A percentile compares a stretch with the other conserved stretches of the same genome.
Conservation (phyloP, 2,113 vertebrate genomes). For the Fulica atra region DNA sequence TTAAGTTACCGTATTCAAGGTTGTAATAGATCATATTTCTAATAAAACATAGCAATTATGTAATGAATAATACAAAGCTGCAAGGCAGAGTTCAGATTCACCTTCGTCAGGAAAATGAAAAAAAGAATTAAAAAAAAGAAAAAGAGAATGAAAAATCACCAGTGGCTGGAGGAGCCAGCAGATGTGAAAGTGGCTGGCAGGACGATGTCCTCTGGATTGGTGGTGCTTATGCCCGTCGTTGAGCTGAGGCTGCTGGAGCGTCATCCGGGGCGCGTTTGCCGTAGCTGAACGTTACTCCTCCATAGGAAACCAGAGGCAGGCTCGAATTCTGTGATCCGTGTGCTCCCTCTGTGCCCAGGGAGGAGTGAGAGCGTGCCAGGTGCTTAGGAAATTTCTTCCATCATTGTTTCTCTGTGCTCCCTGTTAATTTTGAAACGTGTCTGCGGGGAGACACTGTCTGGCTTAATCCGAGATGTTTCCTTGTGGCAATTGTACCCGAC, state of each 20-base stretch:
- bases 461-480: conserved; percentile 37
- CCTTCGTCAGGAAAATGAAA: not conserved
- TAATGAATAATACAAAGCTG: conserved; percentile 76
- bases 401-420: conserved; percentile 26
- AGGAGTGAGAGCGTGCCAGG: not conserved
- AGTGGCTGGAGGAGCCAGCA: not conserved
- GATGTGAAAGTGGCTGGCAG: not conserved
- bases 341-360: conserved; percentile 8
- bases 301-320: not conserved
- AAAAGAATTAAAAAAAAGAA: not conserved
- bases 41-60: conserved; percentile 77
- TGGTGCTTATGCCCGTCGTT: not conserved
- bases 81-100: conserved; percentile 34
- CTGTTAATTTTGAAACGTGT: conserved; percentile 30
- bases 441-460: conserved; percentile 45
- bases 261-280: fast-evolving
- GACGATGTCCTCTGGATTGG: not conserved
- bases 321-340: not conserved
- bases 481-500: not conserved
- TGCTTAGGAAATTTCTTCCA: conserved; percentile 45
- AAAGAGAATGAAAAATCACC: not conserved
- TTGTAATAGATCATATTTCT: conserved; percentile 81
- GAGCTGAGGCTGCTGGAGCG: not conserved
- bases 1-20: conserved; percentile 77
- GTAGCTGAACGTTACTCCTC: not conserved